phyloP scores from a whole-genome alignment of 2,797 vertebrate genomes.

The Danio choprae region DNA sequence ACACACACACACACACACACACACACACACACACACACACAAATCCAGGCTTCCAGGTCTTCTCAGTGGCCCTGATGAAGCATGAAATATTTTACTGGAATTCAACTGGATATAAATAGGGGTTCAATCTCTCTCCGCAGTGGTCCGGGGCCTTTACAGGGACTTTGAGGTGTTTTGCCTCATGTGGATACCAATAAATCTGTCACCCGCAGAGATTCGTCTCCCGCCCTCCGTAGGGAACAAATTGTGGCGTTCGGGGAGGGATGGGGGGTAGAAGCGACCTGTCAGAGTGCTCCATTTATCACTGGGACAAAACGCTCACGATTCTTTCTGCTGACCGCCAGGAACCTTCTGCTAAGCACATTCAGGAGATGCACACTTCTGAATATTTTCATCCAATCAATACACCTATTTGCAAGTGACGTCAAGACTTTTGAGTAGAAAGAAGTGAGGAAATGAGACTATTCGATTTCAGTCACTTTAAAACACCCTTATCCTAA shows the following conservation, averaged over 20 bases:
- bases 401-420: slow-evolving; percentile 73
- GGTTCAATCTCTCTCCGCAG: slow-evolving; percentile 78
- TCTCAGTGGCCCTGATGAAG: slow-evolving; percentile 62
- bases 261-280: slow-evolving; percentile 81
- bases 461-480: background rate
- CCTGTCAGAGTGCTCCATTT: slow-evolving; percentile 88
- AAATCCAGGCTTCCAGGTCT: slow-evolving; percentile 50
- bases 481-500: no score
- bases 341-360: slow-evolving; percentile 88
- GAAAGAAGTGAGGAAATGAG: background rate
- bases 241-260: slow-evolving; percentile 89
- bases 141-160: slow-evolving; percentile 82
- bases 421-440: slow-evolving; percentile 11
- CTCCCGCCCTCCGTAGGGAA: slow-evolving; percentile 84
- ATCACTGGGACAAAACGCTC: slow-evolving; percentile 92
- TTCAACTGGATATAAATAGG: slow-evolving; percentile 78
- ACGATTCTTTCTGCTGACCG: slow-evolving; percentile 80
- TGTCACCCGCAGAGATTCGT: slow-evolving; percentile 89
- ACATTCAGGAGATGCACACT: slow-evolving; percentile 80
- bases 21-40: no score
- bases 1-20: no score
- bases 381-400: slow-evolving; percentile 79
- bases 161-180: slow-evolving; percentile 83
- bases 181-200: slow-evolving; percentile 89
- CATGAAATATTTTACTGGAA: slow-evolving; percentile 75